Base-by-base conservation (phyloP, 92 coral and sea anemone genomes). In the Phymanthus crucifer region DNA sequence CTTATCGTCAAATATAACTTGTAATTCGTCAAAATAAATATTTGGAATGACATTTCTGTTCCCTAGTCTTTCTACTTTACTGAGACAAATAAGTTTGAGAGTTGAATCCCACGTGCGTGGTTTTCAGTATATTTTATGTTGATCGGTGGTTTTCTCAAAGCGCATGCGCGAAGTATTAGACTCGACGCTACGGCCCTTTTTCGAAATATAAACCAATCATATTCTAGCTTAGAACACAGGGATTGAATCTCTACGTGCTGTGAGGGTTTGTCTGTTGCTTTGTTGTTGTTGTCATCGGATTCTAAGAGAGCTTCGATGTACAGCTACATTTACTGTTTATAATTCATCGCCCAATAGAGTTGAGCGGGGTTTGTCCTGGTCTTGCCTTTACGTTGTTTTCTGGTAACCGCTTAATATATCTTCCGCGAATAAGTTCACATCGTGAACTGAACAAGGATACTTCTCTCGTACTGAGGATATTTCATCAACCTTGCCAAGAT, bases 401-500 rank as follows among this genome's bases (percentile, higher is more conserved):
- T 61, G 68, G 68, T 61, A 13, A 12, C 68, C 68, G 34, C 34
- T 26, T 18, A 61, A 61, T 4, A 13, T 26, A 61, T 29, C 35
- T 17, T 4, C 26, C 16, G 14, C 48, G 13, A 14, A 43, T 7
- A 5, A 10, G 6, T 61, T 26, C 13, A 61, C 67, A 21, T 16
- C 3, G 67, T 61, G 34, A 61, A 27, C 67, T 5, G 13, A 26
- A n/a, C n/a, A n/a, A n/a, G n/a, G n/a, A n/a, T n/a, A n/a, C n/a
- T 3, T 24, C 8, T 6, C 21, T 11, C 32, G 14, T 61, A 23
- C 27, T 23, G 67, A 21, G 3, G 9, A 61, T 61, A 12, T 12
- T 27, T 27, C 3, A 27, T 61, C 34, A 12, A 33, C 56, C n/a
- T 23, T 3, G 21, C 32, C 87, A 87, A 71, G 72, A 87, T 87